phyloP scores from a whole-genome alignment of 2,797 vertebrate species.

The Gorsachius magnificus region DNA sequence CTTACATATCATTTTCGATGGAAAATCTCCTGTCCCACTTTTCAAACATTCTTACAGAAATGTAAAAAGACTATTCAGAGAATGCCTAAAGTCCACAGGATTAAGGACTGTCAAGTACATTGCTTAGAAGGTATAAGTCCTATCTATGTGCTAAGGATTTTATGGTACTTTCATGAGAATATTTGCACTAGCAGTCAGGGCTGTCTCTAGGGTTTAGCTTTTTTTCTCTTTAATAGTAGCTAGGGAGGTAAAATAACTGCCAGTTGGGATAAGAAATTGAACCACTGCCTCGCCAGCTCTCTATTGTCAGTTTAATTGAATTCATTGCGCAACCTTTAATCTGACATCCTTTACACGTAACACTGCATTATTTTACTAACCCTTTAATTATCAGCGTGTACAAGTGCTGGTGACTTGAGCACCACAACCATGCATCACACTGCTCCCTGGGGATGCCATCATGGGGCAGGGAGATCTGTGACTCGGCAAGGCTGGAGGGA shows the following conservation, averaged over 20 bases:
- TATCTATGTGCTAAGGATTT: constrained; percentile 34
- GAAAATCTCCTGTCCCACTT: constrained; percentile 28
- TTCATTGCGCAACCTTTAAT: neutral
- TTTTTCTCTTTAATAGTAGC: neutral
- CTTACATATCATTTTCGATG: neutral
- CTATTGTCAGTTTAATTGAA: neutral
- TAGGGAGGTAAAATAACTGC: neutral
- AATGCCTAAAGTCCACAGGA: constrained; percentile 47
- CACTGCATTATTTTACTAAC: neutral
- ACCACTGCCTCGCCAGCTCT: neutral
- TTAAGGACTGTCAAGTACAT: constrained; percentile 52
- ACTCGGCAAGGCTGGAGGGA: neutral
- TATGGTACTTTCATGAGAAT: constrained; percentile 16
- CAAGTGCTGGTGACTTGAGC: neutral
- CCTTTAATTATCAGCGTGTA: neutral
- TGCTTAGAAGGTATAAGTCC: constrained; percentile 27
- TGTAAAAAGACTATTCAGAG: constrained; percentile 8
- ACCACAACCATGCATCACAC: fast-evolving
- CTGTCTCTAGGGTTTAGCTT: neutral
- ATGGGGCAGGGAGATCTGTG: neutral
- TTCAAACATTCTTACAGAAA: constrained; percentile 1
- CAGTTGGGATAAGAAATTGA: constrained; percentile 2
- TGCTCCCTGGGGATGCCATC: neutral
- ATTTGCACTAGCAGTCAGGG: constrained; percentile 15
- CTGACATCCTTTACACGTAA: neutral